Evolutionary conservation across 2,888 invertebrate genomes (phyloP).

Genomic region (Lasioglossum morio): DNA sequence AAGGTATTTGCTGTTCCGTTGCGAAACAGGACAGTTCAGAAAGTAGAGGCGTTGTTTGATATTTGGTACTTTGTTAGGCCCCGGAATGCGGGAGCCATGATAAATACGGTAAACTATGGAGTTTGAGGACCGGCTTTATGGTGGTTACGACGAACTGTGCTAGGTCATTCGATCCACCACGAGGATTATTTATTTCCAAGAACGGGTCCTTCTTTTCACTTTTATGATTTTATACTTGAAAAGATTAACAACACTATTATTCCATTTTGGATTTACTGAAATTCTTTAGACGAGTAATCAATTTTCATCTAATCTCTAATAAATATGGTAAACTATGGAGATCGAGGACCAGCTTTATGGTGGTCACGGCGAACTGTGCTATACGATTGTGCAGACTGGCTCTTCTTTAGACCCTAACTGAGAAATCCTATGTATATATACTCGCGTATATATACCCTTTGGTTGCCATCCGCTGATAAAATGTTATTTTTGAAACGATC

Average conservation of each 20-base stretch:
- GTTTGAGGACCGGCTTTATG: background rate
- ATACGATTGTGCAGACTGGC: background rate
- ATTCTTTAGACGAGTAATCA: no score
- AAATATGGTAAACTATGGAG: background rate
- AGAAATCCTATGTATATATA: background rate
- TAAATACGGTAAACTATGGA: conserved; percentile 32
- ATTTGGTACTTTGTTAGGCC: conserved; percentile 41
- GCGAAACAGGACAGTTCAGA: conserved; percentile 38
- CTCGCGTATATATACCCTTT: no score
- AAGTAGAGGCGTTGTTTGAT: conserved; percentile 53
- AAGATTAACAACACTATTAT: no score
- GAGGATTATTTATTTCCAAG: background rate
- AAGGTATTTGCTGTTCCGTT: conserved; percentile 49
- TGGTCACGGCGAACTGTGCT: no score
- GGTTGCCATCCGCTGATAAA: background rate
- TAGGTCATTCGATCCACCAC: background rate
- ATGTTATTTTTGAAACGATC: background rate
- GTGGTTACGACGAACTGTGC: background rate
- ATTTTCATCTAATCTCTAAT: background rate
- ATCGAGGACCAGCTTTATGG: background rate
- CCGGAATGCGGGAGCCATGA: conserved; percentile 21
- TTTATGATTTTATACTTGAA: background rate
- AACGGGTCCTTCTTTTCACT: background rate
- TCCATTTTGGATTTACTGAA: no score
- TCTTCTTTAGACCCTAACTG: background rate